A percentile compares a stretch with the other conserved stretches of the same genome.
Evolutionary conservation across 2,113 vertebrate species (phyloP).

Genomic region (Entomyzon cyanotis): DNA sequence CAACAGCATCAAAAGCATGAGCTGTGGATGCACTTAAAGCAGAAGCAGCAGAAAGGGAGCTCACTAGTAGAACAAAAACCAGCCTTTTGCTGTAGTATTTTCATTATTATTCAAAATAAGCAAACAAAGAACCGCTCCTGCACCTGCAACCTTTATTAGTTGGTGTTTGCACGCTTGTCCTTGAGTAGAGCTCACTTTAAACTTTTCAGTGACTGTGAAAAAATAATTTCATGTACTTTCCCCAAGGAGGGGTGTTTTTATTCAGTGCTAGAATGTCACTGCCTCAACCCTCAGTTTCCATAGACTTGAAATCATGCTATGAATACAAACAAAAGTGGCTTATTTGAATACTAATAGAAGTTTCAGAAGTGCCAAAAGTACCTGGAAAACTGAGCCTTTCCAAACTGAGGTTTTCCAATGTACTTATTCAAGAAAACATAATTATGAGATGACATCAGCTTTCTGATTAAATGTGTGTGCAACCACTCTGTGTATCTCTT

Average conservation of each 20-base stretch:
- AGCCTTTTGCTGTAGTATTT: not conserved
- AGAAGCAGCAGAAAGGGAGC: not conserved
- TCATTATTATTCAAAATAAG: not conserved
- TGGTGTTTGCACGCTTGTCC: not conserved
- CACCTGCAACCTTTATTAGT: not conserved
- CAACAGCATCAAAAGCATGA: not conserved
- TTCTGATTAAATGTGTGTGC: not conserved
- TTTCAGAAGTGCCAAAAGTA: not conserved
- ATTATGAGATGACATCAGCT: not conserved
- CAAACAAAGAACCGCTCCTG: rapidly evolving
- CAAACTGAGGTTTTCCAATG: not conserved
- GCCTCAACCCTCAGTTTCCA: not conserved
- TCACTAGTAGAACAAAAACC: not conserved
- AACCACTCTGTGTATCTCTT: not conserved
- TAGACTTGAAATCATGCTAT: not conserved
- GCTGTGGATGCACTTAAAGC: not conserved
- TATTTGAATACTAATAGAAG: too few species aligned
- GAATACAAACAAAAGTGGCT: not conserved
- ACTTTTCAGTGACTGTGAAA: not conserved
- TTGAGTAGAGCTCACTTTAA: not conserved
- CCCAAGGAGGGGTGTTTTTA: not conserved
- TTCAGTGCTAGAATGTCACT: not conserved
- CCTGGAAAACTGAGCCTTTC: not conserved
- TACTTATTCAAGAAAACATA: not conserved
- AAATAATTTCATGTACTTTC: not conserved